Percentiles rank a stretch among this genome's conserved stretches.
These are phyloP conservation scores for Dinoponera quadriceps DNA, from an alignment of 1,140 invertebrate species.

Conservation along the genomic window DNA sequence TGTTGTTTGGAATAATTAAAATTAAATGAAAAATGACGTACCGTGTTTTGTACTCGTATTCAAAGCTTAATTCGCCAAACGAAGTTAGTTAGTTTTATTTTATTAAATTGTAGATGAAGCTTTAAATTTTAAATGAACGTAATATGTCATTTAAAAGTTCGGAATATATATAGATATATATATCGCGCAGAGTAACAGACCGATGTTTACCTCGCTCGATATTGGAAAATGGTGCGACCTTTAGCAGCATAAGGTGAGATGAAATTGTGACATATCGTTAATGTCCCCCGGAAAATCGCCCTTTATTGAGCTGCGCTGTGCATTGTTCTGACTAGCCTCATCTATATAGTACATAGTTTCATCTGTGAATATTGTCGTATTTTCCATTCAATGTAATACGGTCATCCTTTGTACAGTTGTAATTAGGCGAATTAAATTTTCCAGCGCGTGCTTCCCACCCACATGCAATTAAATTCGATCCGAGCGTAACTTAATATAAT, in stretches of 20 bases:
- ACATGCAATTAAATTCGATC: constrained; percentile 18
- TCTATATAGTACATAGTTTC: no score
- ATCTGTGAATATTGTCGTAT: constrained; percentile 32
- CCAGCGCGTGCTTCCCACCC: not conserved
- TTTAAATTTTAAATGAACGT: not conserved
- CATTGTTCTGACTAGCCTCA: constrained; percentile 27
- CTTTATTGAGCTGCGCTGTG: constrained; percentile 33
- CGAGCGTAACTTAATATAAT: not conserved
- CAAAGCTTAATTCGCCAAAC: not conserved
- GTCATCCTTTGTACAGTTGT: not conserved
- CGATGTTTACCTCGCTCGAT: not conserved
- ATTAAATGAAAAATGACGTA: not conserved
- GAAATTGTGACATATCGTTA: not conserved
- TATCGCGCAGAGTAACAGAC: not conserved
- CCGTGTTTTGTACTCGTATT: not conserved
- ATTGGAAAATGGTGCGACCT: not conserved
- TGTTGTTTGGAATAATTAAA: constrained; percentile 6
- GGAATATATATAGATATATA: not conserved
- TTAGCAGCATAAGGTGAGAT: not conserved
- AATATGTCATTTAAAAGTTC: no score
- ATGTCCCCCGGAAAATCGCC: constrained; percentile 32
- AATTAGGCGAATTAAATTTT: constrained; percentile 33
- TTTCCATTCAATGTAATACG: constrained; percentile 32
- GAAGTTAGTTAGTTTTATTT: not conserved
- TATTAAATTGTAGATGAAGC: not conserved